phyloP scores from a whole-genome alignment of 2,113 vertebrate species.

The Turdus rufiventris region DNA sequence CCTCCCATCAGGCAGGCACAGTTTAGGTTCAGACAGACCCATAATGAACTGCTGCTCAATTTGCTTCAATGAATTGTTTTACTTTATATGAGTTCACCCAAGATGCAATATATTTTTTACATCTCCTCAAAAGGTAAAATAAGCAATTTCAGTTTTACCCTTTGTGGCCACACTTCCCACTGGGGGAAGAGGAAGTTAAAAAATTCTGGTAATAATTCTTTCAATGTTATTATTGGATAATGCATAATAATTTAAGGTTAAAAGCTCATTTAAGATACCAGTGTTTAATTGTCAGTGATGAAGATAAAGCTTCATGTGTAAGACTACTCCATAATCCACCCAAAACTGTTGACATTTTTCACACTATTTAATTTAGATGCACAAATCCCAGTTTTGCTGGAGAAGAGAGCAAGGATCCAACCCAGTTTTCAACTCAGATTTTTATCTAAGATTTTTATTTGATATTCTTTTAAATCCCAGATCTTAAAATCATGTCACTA shows the following conservation, averaged over 20 bases:
- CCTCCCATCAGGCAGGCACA: neutral
- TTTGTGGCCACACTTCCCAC: fast-evolving
- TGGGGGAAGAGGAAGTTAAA: neutral
- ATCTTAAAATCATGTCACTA: neutral
- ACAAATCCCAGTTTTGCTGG: neutral
- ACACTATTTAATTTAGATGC: neutral
- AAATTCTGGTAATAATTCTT: neutral
- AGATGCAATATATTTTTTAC: neutral
- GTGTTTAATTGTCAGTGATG: neutral
- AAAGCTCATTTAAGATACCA: neutral
- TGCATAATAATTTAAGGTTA: neutral
- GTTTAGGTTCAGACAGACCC: neutral
- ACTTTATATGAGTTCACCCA: neutral
- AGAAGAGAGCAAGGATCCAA: neutral
- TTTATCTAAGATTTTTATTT: neutral
- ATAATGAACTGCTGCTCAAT: neutral
- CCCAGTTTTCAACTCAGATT: neutral
- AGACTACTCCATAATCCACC: neutral
- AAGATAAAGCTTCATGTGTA: neutral
- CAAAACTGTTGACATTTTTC: neutral
- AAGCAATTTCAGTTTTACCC: neutral
- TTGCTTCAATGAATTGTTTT: neutral
- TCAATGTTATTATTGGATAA: neutral
- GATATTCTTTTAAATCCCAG: neutral
- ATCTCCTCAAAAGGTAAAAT: neutral